Percentiles rank a stretch among this genome's conserved stretches.
Evolutionary conservation across 2,113 vertebrate species (phyloP).

Genomic region (Pelodiscus sinensis): DNA sequence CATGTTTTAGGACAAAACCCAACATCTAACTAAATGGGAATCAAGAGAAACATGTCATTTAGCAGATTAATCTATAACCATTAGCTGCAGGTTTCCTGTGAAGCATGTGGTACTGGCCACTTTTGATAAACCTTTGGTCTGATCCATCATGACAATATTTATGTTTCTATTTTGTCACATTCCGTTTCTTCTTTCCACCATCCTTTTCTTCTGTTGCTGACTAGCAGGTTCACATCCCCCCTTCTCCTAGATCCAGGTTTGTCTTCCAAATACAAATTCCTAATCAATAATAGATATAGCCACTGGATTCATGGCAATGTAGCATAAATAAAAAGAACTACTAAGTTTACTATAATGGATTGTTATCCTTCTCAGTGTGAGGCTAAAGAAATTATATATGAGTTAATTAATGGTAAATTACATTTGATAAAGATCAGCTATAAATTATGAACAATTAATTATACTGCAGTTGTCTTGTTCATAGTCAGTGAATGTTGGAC

Average conservation of each 20-base stretch:
- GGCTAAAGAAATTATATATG: neutral
- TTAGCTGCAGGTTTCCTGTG: neutral
- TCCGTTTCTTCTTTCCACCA: neutral
- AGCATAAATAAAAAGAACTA: neutral
- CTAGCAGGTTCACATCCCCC: neutral
- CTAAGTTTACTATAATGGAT: neutral
- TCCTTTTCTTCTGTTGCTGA: neutral
- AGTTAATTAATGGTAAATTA: neutral
- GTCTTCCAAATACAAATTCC: neutral
- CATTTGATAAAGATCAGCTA: neutral
- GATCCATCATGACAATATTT: neutral
- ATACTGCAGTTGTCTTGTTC: constrained; percentile 7
- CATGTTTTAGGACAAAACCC: neutral
- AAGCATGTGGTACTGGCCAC: neutral
- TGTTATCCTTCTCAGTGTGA: neutral
- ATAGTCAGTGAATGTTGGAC: neutral
- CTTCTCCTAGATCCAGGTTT: neutral
- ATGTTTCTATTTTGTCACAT: neutral
- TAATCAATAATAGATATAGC: neutral
- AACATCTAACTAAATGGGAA: neutral
- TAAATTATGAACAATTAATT: constrained; percentile 22
- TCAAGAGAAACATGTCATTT: constrained; percentile 20
- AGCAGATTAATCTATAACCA: constrained; percentile 10
- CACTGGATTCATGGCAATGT: neutral
- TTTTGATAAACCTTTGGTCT: neutral